Evolutionary conservation across 2,888 invertebrate species (phyloP).

Genomic region (Andrena marginata): DNA sequence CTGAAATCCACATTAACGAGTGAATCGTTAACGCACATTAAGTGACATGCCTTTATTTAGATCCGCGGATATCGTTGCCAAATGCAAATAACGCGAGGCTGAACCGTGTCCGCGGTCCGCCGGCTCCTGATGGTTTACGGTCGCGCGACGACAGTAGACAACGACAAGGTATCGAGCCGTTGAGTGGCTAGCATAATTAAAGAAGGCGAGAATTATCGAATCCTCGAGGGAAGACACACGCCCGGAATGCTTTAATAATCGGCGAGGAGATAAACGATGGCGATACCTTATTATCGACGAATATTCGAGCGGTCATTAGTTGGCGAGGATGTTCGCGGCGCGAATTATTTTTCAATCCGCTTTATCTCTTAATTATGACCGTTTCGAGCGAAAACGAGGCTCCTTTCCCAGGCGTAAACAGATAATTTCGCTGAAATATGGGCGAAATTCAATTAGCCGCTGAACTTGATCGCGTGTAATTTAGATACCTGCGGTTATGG

Average conservation of each 20-base stretch:
- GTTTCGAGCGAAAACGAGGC: neutral
- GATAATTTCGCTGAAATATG: neutral
- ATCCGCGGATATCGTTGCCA: neutral
- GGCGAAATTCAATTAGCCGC: neutral
- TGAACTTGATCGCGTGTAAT: neutral
- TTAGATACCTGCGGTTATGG: neutral
- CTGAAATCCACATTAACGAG: neutral
- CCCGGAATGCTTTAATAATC: neutral
- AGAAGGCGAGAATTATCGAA: slow-evolving; percentile 27
- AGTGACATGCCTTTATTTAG: neutral
- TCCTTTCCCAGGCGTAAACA: neutral
- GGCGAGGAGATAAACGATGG: neutral
- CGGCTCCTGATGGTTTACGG: slow-evolving; percentile 1
- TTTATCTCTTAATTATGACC: slow-evolving; percentile 5
- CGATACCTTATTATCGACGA: slow-evolving; percentile 3
- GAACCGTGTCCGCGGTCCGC: neutral
- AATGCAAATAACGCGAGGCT: slow-evolving; percentile 21
- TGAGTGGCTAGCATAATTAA: slow-evolving; percentile 21
- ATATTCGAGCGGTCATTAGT: slow-evolving; percentile 6
- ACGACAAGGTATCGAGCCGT: slow-evolving; percentile 13
- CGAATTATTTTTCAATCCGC: neutral
- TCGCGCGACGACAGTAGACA: neutral
- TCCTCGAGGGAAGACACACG: slow-evolving; percentile 11
- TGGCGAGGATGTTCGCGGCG: slow-evolving; percentile 10
- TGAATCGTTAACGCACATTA: neutral